Percentiles rank a stretch among this genome's conserved stretches.
Conservation (phyloP, 2,113 vertebrate species). For the Pygathrix nemaeus region DNA sequence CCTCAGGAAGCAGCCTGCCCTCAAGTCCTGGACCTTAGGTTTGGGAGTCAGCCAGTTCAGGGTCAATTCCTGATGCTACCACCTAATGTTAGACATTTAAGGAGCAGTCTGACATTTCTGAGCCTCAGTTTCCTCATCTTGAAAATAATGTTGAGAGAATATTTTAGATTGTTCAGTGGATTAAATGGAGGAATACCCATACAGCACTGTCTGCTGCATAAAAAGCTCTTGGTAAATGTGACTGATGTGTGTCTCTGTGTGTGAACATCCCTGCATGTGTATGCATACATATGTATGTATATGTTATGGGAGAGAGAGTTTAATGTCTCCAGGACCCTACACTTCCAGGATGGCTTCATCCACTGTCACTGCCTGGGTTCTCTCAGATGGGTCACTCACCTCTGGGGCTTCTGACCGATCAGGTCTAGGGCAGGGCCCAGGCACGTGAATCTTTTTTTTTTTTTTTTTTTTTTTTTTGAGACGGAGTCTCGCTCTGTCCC, state of each 20-base stretch:
- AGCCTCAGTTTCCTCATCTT: background rate
- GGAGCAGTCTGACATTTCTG: background rate
- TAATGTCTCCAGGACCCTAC: too few species aligned
- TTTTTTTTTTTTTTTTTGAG: too few species aligned
- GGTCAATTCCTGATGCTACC: background rate
- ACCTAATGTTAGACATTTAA: background rate
- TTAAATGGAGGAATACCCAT: background rate
- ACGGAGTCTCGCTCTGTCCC: too few species aligned
- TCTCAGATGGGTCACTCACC: background rate
- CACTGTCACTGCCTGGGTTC: too few species aligned
- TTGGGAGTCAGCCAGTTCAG: background rate
- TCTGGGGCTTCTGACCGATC: background rate
- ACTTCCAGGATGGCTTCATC: background rate
- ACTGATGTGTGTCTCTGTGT: background rate
- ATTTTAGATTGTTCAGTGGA: background rate
- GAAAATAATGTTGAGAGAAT: background rate
- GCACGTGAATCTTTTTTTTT: background rate
- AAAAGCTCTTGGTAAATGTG: background rate
- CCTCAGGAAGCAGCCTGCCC: background rate
- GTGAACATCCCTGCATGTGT: accelerated
- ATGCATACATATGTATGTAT: accelerated
- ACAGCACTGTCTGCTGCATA: too few species aligned
- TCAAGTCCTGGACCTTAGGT: background rate
- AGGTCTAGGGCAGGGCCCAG: background rate
- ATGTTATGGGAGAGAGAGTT: background rate